Evolutionary conservation across 1,140 invertebrate species (phyloP), one percentile per base, ranked within the genome.

Genomic region (Monochamus saltuarius): DNA sequence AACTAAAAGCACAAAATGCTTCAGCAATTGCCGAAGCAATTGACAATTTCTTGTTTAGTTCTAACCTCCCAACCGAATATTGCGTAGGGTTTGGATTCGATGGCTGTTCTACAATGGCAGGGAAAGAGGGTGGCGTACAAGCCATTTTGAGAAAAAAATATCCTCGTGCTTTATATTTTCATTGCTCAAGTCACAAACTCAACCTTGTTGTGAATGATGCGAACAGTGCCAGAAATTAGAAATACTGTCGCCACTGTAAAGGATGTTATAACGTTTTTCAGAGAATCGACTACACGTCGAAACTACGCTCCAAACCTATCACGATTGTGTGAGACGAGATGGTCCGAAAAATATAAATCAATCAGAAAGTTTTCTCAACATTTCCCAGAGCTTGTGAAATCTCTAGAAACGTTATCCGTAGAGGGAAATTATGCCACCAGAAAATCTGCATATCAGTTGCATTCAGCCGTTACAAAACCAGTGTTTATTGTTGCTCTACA

Each of bases 181-280:
- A 78, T 67, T 77, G 71, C 57, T 61, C 72, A 40, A 67, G 42
- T 50, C 75, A 77, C 59, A 74, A 69, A 66, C 61, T 77, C 22
- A 77, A 77, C 67, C 63, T 77, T 54, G 73, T 77, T 19, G 60
- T 75, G 7, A 77, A 77, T 68, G 71, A 75, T 61, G 35, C 64
- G 22, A 75, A 68, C 46, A 22, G 46, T 75, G 42, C 63, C 64
- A 45, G 69, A 75, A 69, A 69, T 76, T 59, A 55, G 67, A 62
- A 75, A 75, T 57, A 62, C 67, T 34, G 62, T 71, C 55, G 66
- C 53, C 60, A 72, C 71, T 49, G 61, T 66, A 36, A 70, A 74
- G 63, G 62, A 71, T 62, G 59, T 61, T 49, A 71, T 74, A 62
- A 65, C 59, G 29, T 75, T 73, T 67, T 74, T 74, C 42, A 60